Evolutionary conservation across 2,797 vertebrate species (phyloP), one percentile per base, ranked within the genome.

Genomic region (Thripadectes ignobilis): DNA sequence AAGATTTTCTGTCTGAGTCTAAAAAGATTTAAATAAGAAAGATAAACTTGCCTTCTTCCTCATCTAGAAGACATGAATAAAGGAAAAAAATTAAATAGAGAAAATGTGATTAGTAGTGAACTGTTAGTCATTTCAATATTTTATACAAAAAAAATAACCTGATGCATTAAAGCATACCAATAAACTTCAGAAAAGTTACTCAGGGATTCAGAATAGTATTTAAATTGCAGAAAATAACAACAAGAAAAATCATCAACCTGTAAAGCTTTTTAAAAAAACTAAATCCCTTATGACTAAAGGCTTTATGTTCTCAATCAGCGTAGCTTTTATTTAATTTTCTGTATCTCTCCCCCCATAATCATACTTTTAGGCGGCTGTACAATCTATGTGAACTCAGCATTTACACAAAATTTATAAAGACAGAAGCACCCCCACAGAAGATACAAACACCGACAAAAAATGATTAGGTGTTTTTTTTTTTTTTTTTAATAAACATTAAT

Each of bases 1-100:
- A 76, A 84, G 72, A 49, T 51, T 78, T 95, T 88, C 49, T 86
- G 10, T 91, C 23, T 82, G 34, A 77, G n/a, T 88, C 66, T 77
- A 94, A 81, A 92, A 89, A 66, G 80, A 93, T 79, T 94, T 78
- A 86, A 86, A 82, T 88, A 97, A 95, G 66, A 96, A 97, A 95
- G 38, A 46, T 73, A 93, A 95, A 99, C 99, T 99, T 99, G 99
- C 99, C 99, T 99, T 99, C 98, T 91, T 99, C 98, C 97, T 97
- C 98, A 97, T 99, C 99, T 99, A 98, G 97, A 97, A 98, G 97
- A 98, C 97, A 98, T 61, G 96, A 97, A 97, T 84, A 93, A 91
- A 96, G 71, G 85, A 72, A 96, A 95, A 97, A 94, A 97, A 97
- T 86, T 61, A 68, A 97, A 97, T 78, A 98, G 93, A 97, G 96